phyloP scores from a whole-genome alignment of 2,797 vertebrate species.

The Erithacus rubecula region DNA sequence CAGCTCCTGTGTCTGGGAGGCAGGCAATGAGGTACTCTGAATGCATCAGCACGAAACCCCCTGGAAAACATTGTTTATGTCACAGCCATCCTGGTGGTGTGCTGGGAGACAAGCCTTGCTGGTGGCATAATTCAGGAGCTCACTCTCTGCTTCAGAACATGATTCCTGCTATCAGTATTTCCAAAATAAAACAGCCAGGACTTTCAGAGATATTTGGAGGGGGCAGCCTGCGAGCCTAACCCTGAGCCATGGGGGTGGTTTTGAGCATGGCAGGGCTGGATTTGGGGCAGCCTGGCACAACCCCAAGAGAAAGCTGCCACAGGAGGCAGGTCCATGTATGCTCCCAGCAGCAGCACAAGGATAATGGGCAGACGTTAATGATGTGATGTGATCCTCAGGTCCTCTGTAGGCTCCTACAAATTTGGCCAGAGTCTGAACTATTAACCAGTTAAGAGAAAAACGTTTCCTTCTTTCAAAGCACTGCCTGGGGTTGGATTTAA shows the following conservation, averaged over 20 bases:
- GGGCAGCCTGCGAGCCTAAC: background rate
- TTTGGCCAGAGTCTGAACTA: background rate
- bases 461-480: background rate
- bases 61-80: background rate
- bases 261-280: background rate
- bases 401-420: background rate
- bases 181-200: background rate
- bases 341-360: background rate
- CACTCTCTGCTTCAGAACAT: background rate
- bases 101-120: background rate
- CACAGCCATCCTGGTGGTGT: background rate
- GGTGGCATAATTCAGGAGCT: background rate
- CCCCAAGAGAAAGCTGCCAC: background rate
- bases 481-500: background rate
- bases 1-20: background rate
- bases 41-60: background rate
- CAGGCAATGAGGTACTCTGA: background rate
- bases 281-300: background rate
- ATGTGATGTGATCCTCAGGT: background rate
- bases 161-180: background rate
- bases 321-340: accelerated
- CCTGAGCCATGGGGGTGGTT: background rate
- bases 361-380: accelerated
- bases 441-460: background rate
- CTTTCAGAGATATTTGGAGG: background rate